phyloP scores from a whole-genome alignment of 2,888 invertebrate species.

The Malachius bipustulatus region DNA sequence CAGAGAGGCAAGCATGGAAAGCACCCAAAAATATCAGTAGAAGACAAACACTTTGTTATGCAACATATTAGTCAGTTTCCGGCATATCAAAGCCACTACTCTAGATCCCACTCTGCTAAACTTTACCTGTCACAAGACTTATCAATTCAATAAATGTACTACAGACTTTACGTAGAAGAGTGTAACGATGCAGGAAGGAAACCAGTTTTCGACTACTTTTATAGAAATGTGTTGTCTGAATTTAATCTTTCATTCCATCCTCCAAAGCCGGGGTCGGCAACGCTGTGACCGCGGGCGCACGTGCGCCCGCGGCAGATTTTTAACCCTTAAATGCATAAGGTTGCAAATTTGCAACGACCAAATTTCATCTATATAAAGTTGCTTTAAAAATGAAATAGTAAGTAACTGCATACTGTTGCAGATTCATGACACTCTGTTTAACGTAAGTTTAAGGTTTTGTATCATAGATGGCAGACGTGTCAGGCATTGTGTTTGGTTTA shows the following conservation, averaged over 20 bases:
- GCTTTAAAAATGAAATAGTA: too few relatives aligned
- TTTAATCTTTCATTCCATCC: not conserved
- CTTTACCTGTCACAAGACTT: not conserved
- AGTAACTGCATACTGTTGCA: too few relatives aligned
- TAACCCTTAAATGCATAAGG: too few relatives aligned
- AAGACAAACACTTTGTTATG: not conserved
- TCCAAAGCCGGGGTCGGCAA: too few relatives aligned
- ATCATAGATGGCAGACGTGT: too few relatives aligned
- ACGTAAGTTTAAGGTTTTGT: too few relatives aligned
- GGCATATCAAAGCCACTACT: conserved; percentile 1
- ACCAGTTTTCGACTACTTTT: not conserved
- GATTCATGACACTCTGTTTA: too few relatives aligned
- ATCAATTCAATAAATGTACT: not conserved
- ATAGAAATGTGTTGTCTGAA: not conserved
- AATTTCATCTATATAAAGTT: too few relatives aligned
- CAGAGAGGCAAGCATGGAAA: not conserved
- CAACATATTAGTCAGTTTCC: not conserved
- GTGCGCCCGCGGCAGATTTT: too few relatives aligned
- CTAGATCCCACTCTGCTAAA: not conserved
- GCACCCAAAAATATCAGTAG: not conserved
- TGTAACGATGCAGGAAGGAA: not conserved
- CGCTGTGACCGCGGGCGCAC: too few relatives aligned
- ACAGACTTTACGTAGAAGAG: not conserved
- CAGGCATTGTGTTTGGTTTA: too few relatives aligned
- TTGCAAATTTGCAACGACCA: too few relatives aligned